These are phyloP conservation scores for Alexandromys fortis DNA, from an alignment of 2,113 vertebrate genomes.

Conservation along the genomic window DNA sequence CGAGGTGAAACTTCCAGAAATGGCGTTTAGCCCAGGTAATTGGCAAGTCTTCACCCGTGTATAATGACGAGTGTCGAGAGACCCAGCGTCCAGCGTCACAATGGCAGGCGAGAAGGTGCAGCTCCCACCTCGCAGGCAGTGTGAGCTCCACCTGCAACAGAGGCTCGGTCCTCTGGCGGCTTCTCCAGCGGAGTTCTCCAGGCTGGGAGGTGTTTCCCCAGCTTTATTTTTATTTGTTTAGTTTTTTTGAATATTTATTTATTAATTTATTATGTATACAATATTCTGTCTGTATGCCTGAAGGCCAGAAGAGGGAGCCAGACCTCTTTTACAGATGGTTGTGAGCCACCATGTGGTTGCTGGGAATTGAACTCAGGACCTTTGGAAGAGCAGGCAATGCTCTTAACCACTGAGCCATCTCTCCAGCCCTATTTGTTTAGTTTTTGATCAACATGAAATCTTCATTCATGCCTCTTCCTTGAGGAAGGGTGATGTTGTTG, in stretches of 20 bases:
- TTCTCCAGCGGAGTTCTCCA: not conserved
- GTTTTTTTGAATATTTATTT: no score
- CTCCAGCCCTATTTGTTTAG: not conserved
- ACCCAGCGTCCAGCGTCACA: not conserved
- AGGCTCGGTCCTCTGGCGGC: not conserved
- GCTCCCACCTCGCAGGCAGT: fast-evolving
- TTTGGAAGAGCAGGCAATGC: no score
- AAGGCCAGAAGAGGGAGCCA: no score
- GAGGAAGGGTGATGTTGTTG: not conserved
- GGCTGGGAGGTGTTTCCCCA: not conserved
- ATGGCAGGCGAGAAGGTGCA: not conserved
- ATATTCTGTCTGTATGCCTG: no score
- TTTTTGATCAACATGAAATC: not conserved
- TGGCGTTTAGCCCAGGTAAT: slow-evolving; percentile 89
- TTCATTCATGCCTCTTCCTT: slow-evolving; percentile 41
- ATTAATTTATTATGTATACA: no score
- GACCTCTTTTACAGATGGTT: no score
- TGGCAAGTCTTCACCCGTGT: not conserved
- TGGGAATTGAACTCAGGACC: no score
- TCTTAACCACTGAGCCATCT: no score
- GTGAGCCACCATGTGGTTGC: no score
- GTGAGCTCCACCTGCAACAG: not conserved
- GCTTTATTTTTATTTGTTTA: not conserved
- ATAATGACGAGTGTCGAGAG: not conserved
- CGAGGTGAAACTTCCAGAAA: slow-evolving; percentile 91